Evolutionary conservation across 2,888 invertebrate species (phyloP).

Genomic region (Phengaris arion): DNA sequence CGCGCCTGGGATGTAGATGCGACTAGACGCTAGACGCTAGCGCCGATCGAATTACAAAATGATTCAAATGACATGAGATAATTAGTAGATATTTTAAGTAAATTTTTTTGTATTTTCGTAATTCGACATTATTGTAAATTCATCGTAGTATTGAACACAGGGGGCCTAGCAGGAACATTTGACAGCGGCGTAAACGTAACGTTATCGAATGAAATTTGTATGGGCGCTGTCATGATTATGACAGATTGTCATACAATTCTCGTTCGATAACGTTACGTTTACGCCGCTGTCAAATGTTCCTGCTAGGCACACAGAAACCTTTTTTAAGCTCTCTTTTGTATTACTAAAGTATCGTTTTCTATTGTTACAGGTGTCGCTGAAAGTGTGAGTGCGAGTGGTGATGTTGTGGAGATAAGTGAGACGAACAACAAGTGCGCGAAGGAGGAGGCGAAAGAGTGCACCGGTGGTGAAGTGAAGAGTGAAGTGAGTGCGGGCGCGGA

Average conservation of each 20-base stretch:
- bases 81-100: neutral
- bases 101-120: neutral
- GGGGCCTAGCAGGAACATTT: no score
- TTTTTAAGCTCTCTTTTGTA: neutral
- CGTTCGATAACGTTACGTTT: no score
- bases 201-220: no score
- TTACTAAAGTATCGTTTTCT: slow-evolving; percentile 34
- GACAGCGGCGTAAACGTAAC: no score
- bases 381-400: slow-evolving; percentile 69
- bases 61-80: neutral
- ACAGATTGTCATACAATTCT: no score
- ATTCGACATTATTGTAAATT: neutral
- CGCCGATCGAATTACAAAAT: slow-evolving; percentile 30
- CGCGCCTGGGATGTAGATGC: slow-evolving; percentile 51
- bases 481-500: slow-evolving; percentile 73
- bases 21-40: slow-evolving; percentile 58
- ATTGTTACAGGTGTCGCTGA: slow-evolving; percentile 70
- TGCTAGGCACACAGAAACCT: no score
- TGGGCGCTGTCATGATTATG: no score
- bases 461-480: slow-evolving; percentile 73
- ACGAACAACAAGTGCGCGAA: slow-evolving; percentile 72
- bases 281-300: no score
- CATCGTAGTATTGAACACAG: no score
- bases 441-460: slow-evolving; percentile 62
- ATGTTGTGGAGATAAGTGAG: slow-evolving; percentile 69